Conservation (phyloP, 1,140 invertebrate species). For the Andrena cerasifolii region DNA sequence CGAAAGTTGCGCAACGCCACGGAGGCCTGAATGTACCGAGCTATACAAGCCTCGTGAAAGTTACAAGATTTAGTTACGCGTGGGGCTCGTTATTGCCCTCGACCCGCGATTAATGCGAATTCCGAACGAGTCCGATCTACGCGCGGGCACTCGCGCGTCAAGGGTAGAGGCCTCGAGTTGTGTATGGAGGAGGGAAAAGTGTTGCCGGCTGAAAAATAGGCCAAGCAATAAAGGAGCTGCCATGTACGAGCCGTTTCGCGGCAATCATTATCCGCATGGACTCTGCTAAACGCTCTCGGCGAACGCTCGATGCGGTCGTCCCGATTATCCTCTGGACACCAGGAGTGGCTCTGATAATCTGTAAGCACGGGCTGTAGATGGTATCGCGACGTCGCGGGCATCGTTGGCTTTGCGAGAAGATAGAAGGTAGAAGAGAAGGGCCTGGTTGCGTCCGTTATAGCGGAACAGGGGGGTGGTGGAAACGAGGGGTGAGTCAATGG, state of each 20-base stretch:
- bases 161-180: too few relatives aligned
- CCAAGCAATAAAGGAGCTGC: background rate
- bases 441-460: background rate
- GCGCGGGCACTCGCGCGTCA: background rate
- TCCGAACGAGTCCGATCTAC: background rate
- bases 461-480: constrained; percentile 3
- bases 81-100: background rate
- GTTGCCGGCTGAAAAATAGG: too few relatives aligned
- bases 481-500: constrained; percentile 17
- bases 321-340: constrained; percentile 54
- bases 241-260: background rate
- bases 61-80: constrained; percentile 16
- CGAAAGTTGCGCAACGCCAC: constrained; percentile 20
- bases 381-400: constrained; percentile 38
- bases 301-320: constrained; percentile 20
- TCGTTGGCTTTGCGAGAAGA: background rate
- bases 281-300: constrained; percentile 30
- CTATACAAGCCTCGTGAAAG: background rate
- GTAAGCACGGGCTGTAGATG: constrained; percentile 45
- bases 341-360: constrained; percentile 51
- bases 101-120: background rate
- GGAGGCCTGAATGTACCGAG: background rate
- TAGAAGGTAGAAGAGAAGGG: background rate
- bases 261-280: constrained; percentile 14
- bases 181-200: too few relatives aligned